Conservation (phyloP, 2,888 invertebrate genomes). For the Margaritifera margaritifera region DNA sequence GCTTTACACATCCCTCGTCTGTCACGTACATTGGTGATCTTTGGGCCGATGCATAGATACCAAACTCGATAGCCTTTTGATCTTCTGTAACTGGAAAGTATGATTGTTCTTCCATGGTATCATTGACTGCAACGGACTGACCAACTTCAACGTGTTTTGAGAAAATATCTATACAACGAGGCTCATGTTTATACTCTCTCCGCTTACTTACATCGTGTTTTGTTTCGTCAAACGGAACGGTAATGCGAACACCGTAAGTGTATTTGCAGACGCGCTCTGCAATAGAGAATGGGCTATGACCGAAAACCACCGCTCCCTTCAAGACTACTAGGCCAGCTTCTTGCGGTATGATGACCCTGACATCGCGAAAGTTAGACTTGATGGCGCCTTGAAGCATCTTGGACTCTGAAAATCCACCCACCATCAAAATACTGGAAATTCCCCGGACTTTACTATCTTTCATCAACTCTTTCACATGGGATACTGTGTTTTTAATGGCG, state of each 20-base stretch:
- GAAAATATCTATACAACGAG: conserved; percentile 13
- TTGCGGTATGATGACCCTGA: conserved; percentile 21
- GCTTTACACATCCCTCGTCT: no score
- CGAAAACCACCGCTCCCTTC: conserved; percentile 31
- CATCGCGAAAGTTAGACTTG: conserved; percentile 13
- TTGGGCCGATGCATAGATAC: background rate
- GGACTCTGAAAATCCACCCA: conserved; percentile 33
- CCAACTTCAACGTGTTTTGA: conserved; percentile 17
- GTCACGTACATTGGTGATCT: background rate
- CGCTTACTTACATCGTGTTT: conserved; percentile 13
- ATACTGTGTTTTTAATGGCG: conserved; percentile 10
- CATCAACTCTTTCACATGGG: conserved; percentile 14
- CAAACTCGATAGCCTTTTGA: no score
- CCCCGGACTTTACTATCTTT: conserved; percentile 7
- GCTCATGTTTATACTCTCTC: no score
- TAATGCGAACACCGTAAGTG: conserved; percentile 19
- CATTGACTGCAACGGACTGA: conserved; percentile 8
- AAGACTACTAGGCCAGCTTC: conserved; percentile 27
- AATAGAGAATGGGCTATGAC: conserved; percentile 21
- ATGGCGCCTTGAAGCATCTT: conserved; percentile 17
- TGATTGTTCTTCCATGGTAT: conserved; percentile 3
- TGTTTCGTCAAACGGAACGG: conserved; percentile 6
- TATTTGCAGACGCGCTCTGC: conserved; percentile 14
- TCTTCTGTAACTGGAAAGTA: conserved; percentile 1
- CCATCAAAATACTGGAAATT: conserved; percentile 23